Conservation (phyloP, 30 jellyfish, hydroid and myxozoan species). For the Phacellophora camtschatica region DNA sequence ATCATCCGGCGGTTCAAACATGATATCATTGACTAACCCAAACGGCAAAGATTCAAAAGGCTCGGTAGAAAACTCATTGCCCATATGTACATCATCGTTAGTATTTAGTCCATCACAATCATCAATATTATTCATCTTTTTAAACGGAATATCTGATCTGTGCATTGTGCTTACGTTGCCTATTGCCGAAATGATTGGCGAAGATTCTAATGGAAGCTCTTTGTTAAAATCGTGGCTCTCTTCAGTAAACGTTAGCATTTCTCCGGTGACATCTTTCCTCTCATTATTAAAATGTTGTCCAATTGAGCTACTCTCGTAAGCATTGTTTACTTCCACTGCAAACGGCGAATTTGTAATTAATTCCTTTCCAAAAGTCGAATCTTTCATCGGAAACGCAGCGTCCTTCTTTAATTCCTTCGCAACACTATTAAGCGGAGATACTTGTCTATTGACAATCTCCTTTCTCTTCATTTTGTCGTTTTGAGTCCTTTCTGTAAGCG, state of each 20-base stretch:
- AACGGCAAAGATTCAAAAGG: background rate
- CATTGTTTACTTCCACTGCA: no score
- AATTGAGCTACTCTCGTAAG: no score
- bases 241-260: background rate
- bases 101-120: background rate
- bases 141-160: background rate
- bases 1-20: slow-evolving; percentile 15
- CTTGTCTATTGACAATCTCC: slow-evolving; percentile 36
- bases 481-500: background rate
- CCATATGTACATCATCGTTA: background rate
- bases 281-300: no score
- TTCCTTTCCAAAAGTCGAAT: no score
- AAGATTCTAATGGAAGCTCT: background rate
- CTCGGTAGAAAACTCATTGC: background rate
- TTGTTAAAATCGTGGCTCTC: background rate
- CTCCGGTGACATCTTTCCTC: no score
- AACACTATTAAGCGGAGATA: slow-evolving; percentile 48
- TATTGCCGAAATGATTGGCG: background rate
- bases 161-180: background rate
- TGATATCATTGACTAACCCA: background rate
- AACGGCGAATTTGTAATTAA: slow-evolving; percentile 2
- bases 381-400: no score
- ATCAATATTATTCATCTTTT: background rate
- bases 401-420: slow-evolving; percentile 33
- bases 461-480: slow-evolving; percentile 21